Evolutionary conservation across 2,113 vertebrate genomes (phyloP).

Genomic region (Triplophysa rosa): DNA sequence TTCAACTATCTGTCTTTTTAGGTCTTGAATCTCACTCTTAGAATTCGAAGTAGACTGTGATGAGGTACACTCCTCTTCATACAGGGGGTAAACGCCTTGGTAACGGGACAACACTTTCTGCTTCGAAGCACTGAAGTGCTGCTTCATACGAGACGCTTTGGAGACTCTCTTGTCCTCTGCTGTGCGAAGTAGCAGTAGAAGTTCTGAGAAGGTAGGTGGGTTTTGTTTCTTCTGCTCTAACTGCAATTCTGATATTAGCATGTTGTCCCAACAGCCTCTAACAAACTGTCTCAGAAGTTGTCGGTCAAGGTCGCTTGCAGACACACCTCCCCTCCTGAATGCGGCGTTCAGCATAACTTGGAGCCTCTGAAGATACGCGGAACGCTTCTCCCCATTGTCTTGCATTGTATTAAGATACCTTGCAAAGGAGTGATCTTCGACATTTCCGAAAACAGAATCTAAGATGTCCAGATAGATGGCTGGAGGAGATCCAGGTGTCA

Average conservation of each 20-base stretch:
- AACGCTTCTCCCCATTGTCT: slow-evolving; percentile 1
- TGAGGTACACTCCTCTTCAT: too few species aligned
- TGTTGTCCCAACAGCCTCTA: slow-evolving; percentile 6
- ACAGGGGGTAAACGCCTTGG: background rate
- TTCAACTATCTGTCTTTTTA: too few species aligned
- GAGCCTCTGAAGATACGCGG: too few species aligned
- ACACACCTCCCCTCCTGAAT: too few species aligned
- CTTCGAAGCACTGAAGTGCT: background rate
- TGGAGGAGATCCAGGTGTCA: too few species aligned
- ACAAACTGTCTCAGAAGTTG: too few species aligned
- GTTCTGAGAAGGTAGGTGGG: slow-evolving; percentile 7
- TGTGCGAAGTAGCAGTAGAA: background rate
- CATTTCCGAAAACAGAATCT: slow-evolving; percentile 4
- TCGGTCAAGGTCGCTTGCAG: too few species aligned
- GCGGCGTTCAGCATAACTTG: too few species aligned
- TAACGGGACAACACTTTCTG: background rate
- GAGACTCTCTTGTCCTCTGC: background rate
- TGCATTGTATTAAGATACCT: slow-evolving; percentile 1
- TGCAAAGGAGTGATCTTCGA: background rate
- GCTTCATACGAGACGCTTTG: background rate
- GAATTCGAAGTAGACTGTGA: too few species aligned
- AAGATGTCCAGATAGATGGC: background rate
- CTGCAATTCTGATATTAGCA: background rate
- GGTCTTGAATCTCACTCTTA: too few species aligned
- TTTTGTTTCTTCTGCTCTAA: slow-evolving; percentile 1